These are phyloP conservation scores for Smittia sp. DNA, from an alignment of 2,888 invertebrate species.

Conservation along the genomic window DNA sequence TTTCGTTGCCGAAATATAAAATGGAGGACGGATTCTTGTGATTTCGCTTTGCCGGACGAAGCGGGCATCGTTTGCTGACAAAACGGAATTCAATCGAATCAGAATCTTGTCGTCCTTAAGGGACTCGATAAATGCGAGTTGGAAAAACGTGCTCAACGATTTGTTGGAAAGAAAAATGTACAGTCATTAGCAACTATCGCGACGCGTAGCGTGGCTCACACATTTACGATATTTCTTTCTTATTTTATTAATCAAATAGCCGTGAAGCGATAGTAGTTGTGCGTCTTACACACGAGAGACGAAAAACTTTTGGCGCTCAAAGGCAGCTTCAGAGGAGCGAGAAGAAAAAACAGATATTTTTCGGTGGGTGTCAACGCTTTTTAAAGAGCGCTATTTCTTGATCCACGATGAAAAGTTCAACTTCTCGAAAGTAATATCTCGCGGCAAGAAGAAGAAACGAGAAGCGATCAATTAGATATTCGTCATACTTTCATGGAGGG, in stretches of 20 bases:
- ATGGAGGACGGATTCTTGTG: neutral
- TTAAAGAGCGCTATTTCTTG: constrained; percentile 3
- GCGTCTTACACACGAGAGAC: constrained; percentile 14
- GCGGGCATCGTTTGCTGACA: neutral
- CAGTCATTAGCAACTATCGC: constrained; percentile 14
- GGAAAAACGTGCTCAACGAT: neutral
- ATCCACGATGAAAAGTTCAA: neutral
- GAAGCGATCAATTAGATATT: constrained; percentile 23
- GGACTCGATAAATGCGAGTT: neutral
- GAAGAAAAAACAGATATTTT: neutral
- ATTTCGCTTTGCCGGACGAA: neutral
- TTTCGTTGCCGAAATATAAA: neutral
- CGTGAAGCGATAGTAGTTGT: constrained; percentile 13
- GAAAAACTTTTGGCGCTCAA: neutral
- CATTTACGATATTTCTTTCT: constrained; percentile 17
- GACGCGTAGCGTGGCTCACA: constrained; percentile 25
- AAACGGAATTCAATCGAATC: neutral
- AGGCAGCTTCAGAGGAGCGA: neutral
- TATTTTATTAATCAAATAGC: constrained; percentile 8
- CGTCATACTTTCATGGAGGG: neutral
- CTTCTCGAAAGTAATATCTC: neutral
- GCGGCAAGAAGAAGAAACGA: constrained; percentile 9
- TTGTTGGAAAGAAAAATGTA: neutral
- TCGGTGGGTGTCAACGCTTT: constrained; percentile 39
- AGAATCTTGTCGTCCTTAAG: neutral